These are phyloP conservation scores for Caracal caracal DNA, from an alignment of 2,113 vertebrate species.

Conservation along the genomic window DNA sequence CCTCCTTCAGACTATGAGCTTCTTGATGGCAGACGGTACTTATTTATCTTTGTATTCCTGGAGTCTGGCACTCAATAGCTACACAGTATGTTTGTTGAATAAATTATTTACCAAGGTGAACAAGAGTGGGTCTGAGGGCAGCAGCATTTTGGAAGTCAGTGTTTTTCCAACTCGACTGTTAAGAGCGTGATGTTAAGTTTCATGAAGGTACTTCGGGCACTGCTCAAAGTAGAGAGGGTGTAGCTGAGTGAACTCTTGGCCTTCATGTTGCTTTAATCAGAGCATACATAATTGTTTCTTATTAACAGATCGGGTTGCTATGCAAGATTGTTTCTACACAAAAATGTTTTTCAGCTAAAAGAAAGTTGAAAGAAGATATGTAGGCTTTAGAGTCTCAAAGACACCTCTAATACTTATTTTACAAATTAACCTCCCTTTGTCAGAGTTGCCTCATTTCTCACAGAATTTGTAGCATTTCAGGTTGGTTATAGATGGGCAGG, in stretches of 20 bases:
- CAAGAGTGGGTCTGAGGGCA: conserved; percentile 38
- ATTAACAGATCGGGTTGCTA: background rate
- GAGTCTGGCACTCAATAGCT: conserved; percentile 27
- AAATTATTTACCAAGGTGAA: conserved; percentile 76
- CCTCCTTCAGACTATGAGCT: background rate
- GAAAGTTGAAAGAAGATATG: background rate
- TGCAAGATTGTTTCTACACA: background rate
- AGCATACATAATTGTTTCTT: background rate
- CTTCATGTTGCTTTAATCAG: background rate
- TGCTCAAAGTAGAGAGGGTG: background rate
- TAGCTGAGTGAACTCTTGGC: background rate
- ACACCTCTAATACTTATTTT: background rate
- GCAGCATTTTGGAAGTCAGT: conserved; percentile 57
- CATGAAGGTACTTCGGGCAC: background rate
- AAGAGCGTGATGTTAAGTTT: background rate
- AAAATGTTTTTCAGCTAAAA: background rate
- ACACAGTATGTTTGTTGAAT: conserved; percentile 62
- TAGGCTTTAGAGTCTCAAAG: background rate
- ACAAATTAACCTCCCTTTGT: background rate
- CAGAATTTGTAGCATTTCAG: background rate
- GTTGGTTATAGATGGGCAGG: background rate
- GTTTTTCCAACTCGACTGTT: conserved; percentile 12
- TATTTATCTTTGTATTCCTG: conserved; percentile 57
- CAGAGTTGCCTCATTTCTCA: background rate
- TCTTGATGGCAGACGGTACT: conserved; percentile 16